Evolutionary conservation across 2,113 vertebrate species (phyloP).

Genomic region (Numenius arquata): DNA sequence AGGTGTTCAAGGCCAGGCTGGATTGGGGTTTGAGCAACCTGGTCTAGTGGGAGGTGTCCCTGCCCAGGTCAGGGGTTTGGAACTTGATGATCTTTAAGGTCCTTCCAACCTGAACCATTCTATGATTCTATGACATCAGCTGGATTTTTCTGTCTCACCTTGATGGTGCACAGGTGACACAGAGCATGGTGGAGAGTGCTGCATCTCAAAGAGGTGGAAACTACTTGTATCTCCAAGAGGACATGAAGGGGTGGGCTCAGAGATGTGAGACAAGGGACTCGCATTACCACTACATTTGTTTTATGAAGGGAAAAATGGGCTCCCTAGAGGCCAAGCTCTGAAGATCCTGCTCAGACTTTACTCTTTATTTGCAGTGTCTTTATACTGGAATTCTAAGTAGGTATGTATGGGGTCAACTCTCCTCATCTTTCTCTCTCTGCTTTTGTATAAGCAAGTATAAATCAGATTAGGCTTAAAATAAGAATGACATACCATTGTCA

Average conservation of each 20-base stretch:
- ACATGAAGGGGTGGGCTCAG: neutral
- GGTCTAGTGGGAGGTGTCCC: neutral
- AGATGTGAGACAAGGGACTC: neutral
- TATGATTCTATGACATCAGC: neutral
- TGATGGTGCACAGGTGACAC: rapidly evolving
- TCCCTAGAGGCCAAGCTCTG: neutral
- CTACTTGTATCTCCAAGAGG: neutral
- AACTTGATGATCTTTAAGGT: neutral
- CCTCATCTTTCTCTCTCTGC: neutral
- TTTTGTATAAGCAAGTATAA: neutral
- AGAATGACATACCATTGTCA: neutral
- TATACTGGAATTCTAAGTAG: neutral
- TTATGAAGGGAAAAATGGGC: rapidly evolving
- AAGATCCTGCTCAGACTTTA: neutral
- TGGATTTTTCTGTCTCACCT: neutral
- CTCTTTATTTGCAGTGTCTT: neutral
- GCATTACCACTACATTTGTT: neutral
- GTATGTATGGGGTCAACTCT: neutral
- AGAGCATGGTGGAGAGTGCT: rapidly evolving
- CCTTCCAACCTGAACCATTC: neutral
- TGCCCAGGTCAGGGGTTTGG: neutral
- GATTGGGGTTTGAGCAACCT: neutral
- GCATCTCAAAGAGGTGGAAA: neutral
- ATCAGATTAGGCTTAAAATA: neutral
- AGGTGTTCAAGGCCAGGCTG: neutral